A percentile compares a stretch with the other conserved stretches of the same genome.
Evolutionary conservation across 2,888 invertebrate species (phyloP).

Genomic region (Scaptomyza parva): DNA sequence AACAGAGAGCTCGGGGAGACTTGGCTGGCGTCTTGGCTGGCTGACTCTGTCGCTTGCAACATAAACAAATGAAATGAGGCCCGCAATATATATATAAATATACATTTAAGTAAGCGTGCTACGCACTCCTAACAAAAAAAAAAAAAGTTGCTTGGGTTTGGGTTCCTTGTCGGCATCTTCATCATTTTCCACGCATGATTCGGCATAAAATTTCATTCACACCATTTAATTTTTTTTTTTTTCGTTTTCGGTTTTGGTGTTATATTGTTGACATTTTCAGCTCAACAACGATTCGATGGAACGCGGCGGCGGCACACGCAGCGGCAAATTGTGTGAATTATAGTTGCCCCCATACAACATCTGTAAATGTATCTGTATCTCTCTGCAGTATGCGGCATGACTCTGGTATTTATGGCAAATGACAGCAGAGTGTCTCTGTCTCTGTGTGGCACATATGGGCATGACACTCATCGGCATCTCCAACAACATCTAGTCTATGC

Average conservation of each 20-base stretch:
- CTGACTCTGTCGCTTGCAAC: conserved; percentile 34
- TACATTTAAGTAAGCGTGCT: conserved; percentile 69
- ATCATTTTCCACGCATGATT: conserved; percentile 80
- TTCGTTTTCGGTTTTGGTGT: conserved; percentile 31
- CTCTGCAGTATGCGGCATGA: conserved; percentile 38
- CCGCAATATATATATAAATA: conserved; percentile 44
- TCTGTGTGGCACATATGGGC: conserved; percentile 37
- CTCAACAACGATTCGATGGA: conserved; percentile 38
- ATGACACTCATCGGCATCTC: conserved; percentile 54
- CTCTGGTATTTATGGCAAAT: conserved; percentile 52
- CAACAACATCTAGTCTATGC: not conserved
- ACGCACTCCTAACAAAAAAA: conserved; percentile 19
- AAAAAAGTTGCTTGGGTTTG: conserved; percentile 3
- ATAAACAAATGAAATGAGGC: conserved; percentile 77
- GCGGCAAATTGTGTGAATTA: conserved; percentile 76
- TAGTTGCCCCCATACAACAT: conserved; percentile 27
- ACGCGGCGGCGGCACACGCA: conserved; percentile 63
- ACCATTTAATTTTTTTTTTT: conserved; percentile 71
- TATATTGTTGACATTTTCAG: conserved; percentile 70
- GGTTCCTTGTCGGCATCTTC: conserved; percentile 63
- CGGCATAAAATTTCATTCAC: conserved; percentile 81
- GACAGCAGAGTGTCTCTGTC: conserved; percentile 30
- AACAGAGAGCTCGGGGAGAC: too few relatives aligned
- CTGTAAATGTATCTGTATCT: conserved; percentile 30
- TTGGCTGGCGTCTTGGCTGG: not conserved